These are phyloP conservation scores for Rhipidura dahli DNA, from an alignment of 2,113 vertebrate species.

Conservation along the genomic window DNA sequence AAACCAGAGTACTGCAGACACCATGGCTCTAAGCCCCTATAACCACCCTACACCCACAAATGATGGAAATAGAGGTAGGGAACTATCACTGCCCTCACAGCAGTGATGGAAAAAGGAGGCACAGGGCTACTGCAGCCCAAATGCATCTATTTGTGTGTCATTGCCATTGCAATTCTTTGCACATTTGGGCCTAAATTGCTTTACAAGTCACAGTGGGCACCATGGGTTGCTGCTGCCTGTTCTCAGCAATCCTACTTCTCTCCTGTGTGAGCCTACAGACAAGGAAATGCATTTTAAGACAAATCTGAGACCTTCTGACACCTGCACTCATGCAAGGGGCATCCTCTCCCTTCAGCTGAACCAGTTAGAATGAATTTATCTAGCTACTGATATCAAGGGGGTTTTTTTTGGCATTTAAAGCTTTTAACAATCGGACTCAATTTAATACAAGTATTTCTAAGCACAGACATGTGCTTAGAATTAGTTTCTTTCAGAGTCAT, in stretches of 20 bases:
- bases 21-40: background rate
- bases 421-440: background rate
- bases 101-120: background rate
- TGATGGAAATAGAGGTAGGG: background rate
- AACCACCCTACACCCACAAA: background rate
- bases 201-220: background rate
- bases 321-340: background rate
- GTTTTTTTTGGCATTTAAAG: background rate
- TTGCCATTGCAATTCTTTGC: background rate
- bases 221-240: background rate
- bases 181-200: background rate
- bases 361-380: background rate
- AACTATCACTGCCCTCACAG: background rate
- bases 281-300: background rate
- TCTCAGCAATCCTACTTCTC: background rate
- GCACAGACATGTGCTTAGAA: rapidly evolving
- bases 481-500: background rate
- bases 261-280: background rate
- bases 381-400: background rate
- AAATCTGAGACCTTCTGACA: background rate
- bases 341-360: background rate
- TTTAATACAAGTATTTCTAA: background rate
- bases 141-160: background rate
- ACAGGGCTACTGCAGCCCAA: background rate
- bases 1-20: background rate